phyloP scores from a whole-genome alignment of 2,888 invertebrate species.

The Odontomyia ornata region DNA sequence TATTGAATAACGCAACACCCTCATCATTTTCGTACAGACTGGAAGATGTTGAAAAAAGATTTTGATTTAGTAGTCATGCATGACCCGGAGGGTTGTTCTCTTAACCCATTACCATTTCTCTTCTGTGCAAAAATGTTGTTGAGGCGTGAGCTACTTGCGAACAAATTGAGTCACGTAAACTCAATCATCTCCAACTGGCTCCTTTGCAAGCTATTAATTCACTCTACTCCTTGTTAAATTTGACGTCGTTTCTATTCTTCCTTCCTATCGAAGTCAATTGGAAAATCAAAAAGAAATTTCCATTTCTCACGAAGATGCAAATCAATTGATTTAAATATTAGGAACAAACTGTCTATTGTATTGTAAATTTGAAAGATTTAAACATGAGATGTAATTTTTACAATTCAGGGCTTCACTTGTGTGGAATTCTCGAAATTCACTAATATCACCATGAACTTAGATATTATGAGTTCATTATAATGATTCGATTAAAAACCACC shows the following conservation, averaged over 20 bases:
- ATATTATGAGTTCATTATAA: too few relatives aligned
- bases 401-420: too few relatives aligned
- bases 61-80: conserved; percentile 45
- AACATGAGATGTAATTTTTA: too few relatives aligned
- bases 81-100: conserved; percentile 33
- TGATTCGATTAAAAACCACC: too few relatives aligned
- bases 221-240: conserved; percentile 36
- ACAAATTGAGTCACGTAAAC: conserved; percentile 61
- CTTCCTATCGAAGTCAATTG: too few relatives aligned
- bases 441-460: too few relatives aligned
- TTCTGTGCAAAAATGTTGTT: conserved; percentile 29
- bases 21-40: not conserved
- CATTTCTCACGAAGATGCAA: too few relatives aligned
- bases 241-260: not conserved
- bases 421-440: too few relatives aligned
- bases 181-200: conserved; percentile 60
- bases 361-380: too few relatives aligned
- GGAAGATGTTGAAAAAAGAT: not conserved
- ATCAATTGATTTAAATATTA: too few relatives aligned
- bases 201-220: conserved; percentile 54
- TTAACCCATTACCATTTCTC: conserved; percentile 46
- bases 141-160: conserved; percentile 32
- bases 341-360: too few relatives aligned
- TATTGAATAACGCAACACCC: not conserved
- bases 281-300: too few relatives aligned